phyloP scores from a whole-genome alignment of 2,888 invertebrate species.

The Augiades crinisus region DNA sequence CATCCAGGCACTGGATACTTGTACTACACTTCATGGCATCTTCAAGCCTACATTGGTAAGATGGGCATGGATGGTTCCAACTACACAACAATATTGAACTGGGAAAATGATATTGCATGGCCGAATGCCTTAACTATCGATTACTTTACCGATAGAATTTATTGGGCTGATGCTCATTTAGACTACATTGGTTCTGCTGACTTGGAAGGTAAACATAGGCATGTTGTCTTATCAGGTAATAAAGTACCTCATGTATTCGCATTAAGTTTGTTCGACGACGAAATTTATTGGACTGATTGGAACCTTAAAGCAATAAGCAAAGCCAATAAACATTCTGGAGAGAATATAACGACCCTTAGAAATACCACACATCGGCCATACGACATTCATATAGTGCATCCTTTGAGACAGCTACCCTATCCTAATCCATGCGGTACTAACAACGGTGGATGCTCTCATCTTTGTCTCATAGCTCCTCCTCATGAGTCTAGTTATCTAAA shows the following conservation, averaged over 20 bases:
- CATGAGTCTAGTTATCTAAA: constrained; percentile 88
- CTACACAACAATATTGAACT: constrained; percentile 92
- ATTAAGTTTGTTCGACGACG: constrained; percentile 95
- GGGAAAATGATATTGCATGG: constrained; percentile 98
- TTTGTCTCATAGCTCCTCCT: constrained; percentile 95
- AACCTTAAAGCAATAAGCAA: constrained; percentile 95
- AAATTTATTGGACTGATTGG: constrained; percentile 99
- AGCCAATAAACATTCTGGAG: constrained; percentile 95
- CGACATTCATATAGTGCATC: constrained; percentile 96
- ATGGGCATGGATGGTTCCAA: constrained; percentile 98
- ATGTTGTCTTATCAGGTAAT: constrained; percentile 89
- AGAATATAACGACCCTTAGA: constrained; percentile 86
- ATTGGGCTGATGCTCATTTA: constrained; percentile 99
- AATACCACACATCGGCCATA: constrained; percentile 98
- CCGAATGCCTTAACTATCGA: constrained; percentile 98
- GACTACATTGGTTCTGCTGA: constrained; percentile 98
- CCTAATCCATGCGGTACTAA: constrained; percentile 94
- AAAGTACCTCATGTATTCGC: constrained; percentile 98
- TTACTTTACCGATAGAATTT: constrained; percentile 96
- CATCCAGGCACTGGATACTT: constrained; percentile 97
- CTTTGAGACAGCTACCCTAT: constrained; percentile 91
- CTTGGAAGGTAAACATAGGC: constrained; percentile 93
- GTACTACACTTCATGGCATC: constrained; percentile 98
- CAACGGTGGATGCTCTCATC: constrained; percentile 98
- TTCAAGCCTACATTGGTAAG: constrained; percentile 97